Evolutionary conservation across 2,113 vertebrate genomes (phyloP).

Genomic region (Girardinichthys multiradiatus): DNA sequence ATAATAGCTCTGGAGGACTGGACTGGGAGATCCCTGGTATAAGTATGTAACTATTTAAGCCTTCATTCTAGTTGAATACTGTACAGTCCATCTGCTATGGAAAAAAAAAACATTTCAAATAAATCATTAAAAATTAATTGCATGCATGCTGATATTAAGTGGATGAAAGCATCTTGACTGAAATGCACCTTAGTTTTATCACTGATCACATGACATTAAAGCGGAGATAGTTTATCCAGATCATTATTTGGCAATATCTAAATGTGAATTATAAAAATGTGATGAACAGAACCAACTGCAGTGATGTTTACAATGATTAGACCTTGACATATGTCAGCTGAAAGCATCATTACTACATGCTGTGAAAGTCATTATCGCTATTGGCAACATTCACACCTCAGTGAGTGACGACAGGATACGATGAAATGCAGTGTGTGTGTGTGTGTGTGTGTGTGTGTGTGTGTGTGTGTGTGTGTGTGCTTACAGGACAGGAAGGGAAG

Average conservation of each 20-base stretch:
- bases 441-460: not conserved
- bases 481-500: not conserved
- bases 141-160: not conserved
- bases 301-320: not conserved
- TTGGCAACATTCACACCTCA: constrained; percentile 18
- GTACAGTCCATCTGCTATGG: no score
- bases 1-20: no score
- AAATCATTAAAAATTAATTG: not conserved
- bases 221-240: not conserved
- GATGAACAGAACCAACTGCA: not conserved
- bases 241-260: not conserved
- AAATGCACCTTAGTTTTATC: not conserved
- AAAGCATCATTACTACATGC: constrained; percentile 8
- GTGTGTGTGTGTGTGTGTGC: constrained; percentile 18
- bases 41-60: no score
- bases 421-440: constrained; percentile 10
- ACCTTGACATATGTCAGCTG: constrained; percentile 9
- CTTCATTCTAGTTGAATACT: no score
- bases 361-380: constrained; percentile 24
- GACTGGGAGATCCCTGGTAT: no score
- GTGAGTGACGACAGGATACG: not conserved
- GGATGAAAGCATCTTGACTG: not conserved
- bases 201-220: not conserved
- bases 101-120: not conserved
- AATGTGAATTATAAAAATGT: not conserved